Evolutionary conservation across 2,797 vertebrate genomes (phyloP).

Genomic region (Typhlichthys subterraneus): DNA sequence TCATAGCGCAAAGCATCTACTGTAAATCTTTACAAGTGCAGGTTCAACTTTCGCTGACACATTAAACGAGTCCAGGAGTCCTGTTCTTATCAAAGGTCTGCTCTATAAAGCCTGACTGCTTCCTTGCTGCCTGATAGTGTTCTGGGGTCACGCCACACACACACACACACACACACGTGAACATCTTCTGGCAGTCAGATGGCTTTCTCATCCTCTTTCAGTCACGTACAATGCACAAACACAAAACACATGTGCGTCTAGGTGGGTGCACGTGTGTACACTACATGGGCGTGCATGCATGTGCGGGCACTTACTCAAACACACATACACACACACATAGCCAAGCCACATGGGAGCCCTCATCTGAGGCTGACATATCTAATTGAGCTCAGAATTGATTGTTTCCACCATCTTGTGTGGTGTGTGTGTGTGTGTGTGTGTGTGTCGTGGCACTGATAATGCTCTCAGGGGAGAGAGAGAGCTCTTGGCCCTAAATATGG

Average conservation of each 20-base stretch:
- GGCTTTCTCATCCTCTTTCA: slow-evolving; percentile 16
- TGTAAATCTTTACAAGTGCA: not conserved
- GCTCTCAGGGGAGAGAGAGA: slow-evolving; percentile 18
- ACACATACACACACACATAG: slow-evolving; percentile 1
- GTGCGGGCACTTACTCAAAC: slow-evolving; percentile 2
- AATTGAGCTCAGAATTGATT: slow-evolving; percentile 39
- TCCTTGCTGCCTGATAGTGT: slow-evolving; percentile 18
- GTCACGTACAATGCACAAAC: slow-evolving; percentile 3
- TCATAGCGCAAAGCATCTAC: not conserved
- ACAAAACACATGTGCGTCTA: not conserved
- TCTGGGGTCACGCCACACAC: slow-evolving; percentile 25
- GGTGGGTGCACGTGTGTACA: not conserved
- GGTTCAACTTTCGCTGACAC: not conserved
- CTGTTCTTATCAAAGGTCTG: slow-evolving; percentile 20
- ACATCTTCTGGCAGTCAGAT: slow-evolving; percentile 10
- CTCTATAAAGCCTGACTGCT: slow-evolving; percentile 22
- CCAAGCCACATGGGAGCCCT: slow-evolving; percentile 29
- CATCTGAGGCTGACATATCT: slow-evolving; percentile 37
- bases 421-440: slow-evolving; percentile 12
- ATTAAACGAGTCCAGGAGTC: slow-evolving; percentile 11
- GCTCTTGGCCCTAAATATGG: slow-evolving; percentile 23
- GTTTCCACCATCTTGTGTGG: slow-evolving; percentile 28
- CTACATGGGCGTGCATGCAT: not conserved
- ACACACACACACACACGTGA: not conserved
- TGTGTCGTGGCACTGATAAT: slow-evolving; percentile 34